Conservation (phyloP, 2,113 vertebrate species). For the Leuciscus idus region DNA sequence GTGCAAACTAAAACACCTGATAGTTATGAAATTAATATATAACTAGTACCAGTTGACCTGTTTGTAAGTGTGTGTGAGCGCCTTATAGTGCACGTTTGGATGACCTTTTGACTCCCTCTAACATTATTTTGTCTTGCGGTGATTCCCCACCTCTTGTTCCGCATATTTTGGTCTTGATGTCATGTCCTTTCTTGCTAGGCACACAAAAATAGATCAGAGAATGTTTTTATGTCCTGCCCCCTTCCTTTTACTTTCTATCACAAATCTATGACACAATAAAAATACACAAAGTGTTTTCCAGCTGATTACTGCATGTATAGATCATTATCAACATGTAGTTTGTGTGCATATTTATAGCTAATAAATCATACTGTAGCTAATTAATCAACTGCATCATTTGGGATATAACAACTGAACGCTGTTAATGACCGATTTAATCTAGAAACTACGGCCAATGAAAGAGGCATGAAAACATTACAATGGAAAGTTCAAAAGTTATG, state of each 20-base stretch:
- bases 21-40: neutral
- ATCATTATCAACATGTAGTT: neutral
- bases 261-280: neutral
- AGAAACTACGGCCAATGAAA: neutral
- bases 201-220: slow-evolving; percentile 7
- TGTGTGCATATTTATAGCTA: neutral
- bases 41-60: neutral
- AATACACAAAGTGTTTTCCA: neutral
- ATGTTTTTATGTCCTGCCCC: neutral
- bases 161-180: slow-evolving; percentile 34
- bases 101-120: slow-evolving; percentile 20
- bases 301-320: neutral
- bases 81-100: neutral
- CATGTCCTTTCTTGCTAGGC: slow-evolving; percentile 34
- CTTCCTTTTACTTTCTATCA: neutral
- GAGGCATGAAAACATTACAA: neutral
- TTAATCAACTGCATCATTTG: neutral
- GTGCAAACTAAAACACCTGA: neutral
- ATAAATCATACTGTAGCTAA: neutral
- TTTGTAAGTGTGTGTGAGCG: neutral
- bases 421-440: neutral
- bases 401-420: neutral
- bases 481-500: neutral
- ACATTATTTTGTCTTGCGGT: slow-evolving; percentile 15
- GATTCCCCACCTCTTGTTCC: slow-evolving; percentile 1